A percentile compares a stretch with the other conserved stretches of the same genome.
phyloP scores from a whole-genome alignment of 1,140 invertebrate genomes.

The Anagrus nilaparvatae region DNA sequence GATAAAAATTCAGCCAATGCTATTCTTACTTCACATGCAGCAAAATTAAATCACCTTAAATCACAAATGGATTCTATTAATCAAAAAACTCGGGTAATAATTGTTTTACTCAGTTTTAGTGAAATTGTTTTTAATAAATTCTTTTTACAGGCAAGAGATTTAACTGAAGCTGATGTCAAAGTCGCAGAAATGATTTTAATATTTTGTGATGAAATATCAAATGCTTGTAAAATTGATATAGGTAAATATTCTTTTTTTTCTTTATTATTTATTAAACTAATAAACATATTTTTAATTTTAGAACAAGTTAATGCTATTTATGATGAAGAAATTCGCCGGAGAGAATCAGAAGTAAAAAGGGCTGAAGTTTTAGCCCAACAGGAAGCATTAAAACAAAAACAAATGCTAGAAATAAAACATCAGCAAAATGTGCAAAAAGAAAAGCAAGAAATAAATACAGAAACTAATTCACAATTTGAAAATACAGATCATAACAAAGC shows the following conservation, averaged over 20 bases:
- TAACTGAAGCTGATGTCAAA: conserved; percentile 23
- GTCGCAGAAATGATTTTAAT: conserved; percentile 22
- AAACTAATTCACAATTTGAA: background rate
- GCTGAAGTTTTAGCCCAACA: conserved; percentile 24
- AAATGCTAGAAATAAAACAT: conserved; percentile 10
- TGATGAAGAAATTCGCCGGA: conserved; percentile 31
- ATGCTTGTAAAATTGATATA: conserved; percentile 34
- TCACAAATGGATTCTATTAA: conserved; percentile 40
- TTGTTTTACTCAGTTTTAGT: conserved; percentile 1
- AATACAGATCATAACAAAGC: background rate
- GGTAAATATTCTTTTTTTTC: conserved; percentile 38
- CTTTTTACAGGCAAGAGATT: conserved; percentile 23
- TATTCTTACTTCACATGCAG: conserved; percentile 22
- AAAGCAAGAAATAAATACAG: background rate
- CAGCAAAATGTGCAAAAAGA: conserved; percentile 2
- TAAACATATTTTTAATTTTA: conserved; percentile 12
- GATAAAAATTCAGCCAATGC: conserved; percentile 26
- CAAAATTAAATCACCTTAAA: conserved; percentile 29
- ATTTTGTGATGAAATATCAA: conserved; percentile 23
- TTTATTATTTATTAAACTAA: conserved; percentile 23
- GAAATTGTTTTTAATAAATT: conserved; percentile 11
- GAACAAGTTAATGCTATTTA: conserved; percentile 25
- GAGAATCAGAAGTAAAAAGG: conserved; percentile 30
- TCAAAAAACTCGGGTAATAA: conserved; percentile 41
- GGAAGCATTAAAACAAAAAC: conserved; percentile 9